Conservation (phyloP, 2,113 vertebrate genomes). For the Sinocyclocheilus anshuiensis region DNA sequence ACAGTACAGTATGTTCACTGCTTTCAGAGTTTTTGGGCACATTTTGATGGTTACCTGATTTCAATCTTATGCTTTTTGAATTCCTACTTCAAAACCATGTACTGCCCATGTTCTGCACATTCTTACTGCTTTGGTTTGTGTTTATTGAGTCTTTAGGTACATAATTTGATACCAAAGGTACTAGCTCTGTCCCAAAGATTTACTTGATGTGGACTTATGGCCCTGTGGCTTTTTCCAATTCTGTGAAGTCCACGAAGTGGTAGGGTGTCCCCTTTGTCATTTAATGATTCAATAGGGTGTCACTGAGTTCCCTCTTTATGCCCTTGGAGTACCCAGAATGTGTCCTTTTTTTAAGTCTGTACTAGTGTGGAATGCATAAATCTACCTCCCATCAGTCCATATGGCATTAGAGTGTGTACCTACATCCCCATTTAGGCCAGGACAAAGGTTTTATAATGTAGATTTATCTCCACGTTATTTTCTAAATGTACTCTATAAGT, state of each 20-base stretch:
- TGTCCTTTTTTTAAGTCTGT: not conserved
- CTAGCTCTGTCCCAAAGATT: not conserved
- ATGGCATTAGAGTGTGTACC: not conserved
- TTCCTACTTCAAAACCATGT: not conserved
- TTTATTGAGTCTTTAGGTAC: not conserved
- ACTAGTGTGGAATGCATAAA: not conserved
- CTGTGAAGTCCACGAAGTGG: not conserved
- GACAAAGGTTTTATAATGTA: conserved; percentile 1
- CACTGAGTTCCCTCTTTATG: not conserved
- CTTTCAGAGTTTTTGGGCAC: not conserved
- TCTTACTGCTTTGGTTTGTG: not conserved
- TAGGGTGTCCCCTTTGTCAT: not conserved
- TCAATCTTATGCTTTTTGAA: not conserved
- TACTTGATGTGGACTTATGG: not conserved
- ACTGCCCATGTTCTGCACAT: not conserved
- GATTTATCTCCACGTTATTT: conserved; percentile 8
- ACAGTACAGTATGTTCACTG: no score
- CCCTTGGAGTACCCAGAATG: not conserved
- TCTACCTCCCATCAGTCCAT: not conserved
- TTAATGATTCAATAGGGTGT: not conserved
- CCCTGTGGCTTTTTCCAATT: not conserved
- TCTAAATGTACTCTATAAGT: not conserved
- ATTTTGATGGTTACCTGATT: not conserved
- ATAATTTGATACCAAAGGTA: not conserved
- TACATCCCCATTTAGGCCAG: not conserved